phyloP scores from a whole-genome alignment of 2,797 vertebrate species.

The Amblyraja radiata region DNA sequence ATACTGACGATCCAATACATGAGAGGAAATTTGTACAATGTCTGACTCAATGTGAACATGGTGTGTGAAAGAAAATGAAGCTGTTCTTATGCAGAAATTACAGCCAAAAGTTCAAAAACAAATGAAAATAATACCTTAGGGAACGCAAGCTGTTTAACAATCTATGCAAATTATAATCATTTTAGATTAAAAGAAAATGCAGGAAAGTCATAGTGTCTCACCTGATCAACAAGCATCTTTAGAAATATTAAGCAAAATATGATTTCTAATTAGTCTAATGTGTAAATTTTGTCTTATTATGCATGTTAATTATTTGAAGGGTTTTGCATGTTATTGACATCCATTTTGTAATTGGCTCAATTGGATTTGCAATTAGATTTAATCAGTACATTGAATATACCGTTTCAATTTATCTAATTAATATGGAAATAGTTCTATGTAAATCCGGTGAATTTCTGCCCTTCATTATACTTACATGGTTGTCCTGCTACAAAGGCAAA shows the following conservation, averaged over 20 bases:
- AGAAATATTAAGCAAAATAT: neutral
- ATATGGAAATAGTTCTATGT: conserved; percentile 1
- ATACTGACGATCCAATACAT: neutral
- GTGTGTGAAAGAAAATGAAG: neutral
- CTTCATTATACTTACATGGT: neutral
- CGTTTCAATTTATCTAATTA: neutral
- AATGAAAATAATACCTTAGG: neutral
- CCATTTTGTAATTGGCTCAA: neutral
- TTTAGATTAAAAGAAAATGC: neutral
- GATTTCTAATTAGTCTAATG: neutral
- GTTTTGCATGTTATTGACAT: neutral
- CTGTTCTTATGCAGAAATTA: neutral
- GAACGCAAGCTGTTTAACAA: neutral
- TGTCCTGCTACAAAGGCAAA: neutral
- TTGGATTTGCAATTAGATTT: conserved; percentile 15
- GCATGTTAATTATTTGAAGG: neutral
- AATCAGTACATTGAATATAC: conserved; percentile 23
- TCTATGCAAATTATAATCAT: neutral
- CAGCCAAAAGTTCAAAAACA: neutral
- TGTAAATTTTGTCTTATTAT: neutral
- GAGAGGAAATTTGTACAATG: neutral
- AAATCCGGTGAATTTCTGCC: neutral
- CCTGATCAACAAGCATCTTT: neutral
- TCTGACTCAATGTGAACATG: neutral
- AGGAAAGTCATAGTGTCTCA: neutral